Evolutionary conservation across 1,140 invertebrate genomes (phyloP).

Genomic region (Sycophila sp.): DNA sequence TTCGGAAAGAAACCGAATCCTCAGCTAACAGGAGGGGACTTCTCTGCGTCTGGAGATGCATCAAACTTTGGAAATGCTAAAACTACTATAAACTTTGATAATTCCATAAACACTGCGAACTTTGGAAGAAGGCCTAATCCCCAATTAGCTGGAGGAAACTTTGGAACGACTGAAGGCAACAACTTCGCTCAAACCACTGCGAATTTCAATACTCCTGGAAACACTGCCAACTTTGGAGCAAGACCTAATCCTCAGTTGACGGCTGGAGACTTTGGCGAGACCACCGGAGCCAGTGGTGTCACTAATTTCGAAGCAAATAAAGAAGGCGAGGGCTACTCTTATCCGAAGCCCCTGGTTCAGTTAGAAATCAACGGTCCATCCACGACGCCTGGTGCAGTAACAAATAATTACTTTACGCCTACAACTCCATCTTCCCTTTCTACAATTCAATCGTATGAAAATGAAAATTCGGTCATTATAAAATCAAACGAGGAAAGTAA

Average conservation of each 20-base stretch:
- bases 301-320: conserved; percentile 13
- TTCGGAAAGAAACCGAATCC: background rate
- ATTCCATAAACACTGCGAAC: background rate
- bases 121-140: background rate
- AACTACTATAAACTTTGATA: background rate
- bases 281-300: background rate
- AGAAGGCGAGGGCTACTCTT: conserved; percentile 44
- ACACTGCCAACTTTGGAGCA: background rate
- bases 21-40: background rate
- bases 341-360: conserved; percentile 45
- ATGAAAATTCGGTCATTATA: conserved; percentile 36
- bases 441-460: conserved; percentile 47
- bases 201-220: background rate
- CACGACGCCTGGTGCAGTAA: conserved; percentile 7
- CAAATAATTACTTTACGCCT: conserved; percentile 5
- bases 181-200: background rate
- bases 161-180: background rate
- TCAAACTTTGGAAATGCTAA: background rate
- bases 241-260: background rate
- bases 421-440: conserved; percentile 48
- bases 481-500: background rate
- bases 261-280: background rate
- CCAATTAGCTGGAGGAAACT: background rate
- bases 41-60: background rate
- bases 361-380: conserved; percentile 34